Evolutionary conservation across 1,140 invertebrate species (phyloP), one percentile per base, ranked within the genome.

Genomic region (Tetragnatha versicolor): DNA sequence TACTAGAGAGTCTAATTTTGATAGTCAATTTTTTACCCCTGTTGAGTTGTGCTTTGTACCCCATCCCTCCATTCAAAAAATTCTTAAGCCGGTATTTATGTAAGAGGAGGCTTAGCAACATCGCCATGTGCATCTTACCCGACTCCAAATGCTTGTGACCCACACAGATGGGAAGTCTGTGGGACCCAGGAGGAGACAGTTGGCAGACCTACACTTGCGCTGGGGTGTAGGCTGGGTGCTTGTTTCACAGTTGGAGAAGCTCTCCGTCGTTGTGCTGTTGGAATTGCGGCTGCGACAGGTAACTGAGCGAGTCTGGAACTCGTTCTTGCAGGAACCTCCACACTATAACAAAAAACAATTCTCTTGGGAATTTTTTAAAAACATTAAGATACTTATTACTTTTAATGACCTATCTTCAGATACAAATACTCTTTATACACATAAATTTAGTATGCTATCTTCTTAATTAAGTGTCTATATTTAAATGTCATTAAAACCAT

Each of bases 201-300:
- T 47, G 17, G 60, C 29, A 47, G n/a, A 20, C 31, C 49, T 73
- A 10, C 70, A 73, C 35, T 73, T 73, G 14, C 70, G 39, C n/a
- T 47, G 35, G 10, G 60, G 55, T 10, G 55, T 37, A 12, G 70
- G 70, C 25, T 61, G 70, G 20, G n/a, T 14, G 17, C 47, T 39
- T 49, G 47, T 25, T 12, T 73, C 37, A 31, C 70, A 73, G 49
- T 61, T 45, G 2, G 53, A 73, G 29, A 73, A 73, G 35, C 70
- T 73, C 9, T 61, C 55, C 12, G 51, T 58, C 6, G 55, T 61
- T 22, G 55, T 58, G 27, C 61, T 47, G 1, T n/a, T 17, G 17
- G 2, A n/a, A 33, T 22, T n/a, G n/a, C n/a, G n/a, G 2, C 14
- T 37, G 4, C 42, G 37, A 14, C 70, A 73, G 3, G 70, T 73